These are phyloP conservation scores for Branchinecta sandiegonensis DNA, from an alignment of 2,888 invertebrate genomes.

Conservation along the genomic window DNA sequence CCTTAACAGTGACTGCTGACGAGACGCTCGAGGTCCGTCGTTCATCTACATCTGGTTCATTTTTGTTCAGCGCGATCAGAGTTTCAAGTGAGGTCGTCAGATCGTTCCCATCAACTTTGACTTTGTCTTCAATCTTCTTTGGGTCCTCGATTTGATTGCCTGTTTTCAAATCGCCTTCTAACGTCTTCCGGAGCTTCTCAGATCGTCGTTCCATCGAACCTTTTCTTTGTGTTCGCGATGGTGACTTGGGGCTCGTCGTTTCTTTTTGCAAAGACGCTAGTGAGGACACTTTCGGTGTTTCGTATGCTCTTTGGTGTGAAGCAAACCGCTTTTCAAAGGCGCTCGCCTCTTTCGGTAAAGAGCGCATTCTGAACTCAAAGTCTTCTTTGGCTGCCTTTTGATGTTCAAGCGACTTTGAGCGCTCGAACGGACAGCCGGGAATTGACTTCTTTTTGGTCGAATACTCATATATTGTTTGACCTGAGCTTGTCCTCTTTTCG, in stretches of 20 bases:
- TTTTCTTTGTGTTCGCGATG: conserved; percentile 1
- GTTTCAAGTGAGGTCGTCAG: conserved; percentile 8
- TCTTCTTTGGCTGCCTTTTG: not conserved
- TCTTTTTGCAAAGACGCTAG: not conserved
- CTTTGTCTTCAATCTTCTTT: conserved; percentile 9
- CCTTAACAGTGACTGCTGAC: conserved; percentile 10
- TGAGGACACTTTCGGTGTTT: not conserved
- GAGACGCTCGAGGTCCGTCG: not conserved
- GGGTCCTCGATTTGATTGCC: not conserved
- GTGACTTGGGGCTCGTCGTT: not conserved
- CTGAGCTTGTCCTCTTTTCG: not conserved
- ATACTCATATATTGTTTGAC: not conserved
- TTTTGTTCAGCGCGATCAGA: not conserved
- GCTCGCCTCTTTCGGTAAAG: not conserved
- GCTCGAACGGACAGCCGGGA: not conserved
- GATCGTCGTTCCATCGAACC: conserved; percentile 4
- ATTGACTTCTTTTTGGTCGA: not conserved
- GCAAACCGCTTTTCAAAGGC: conserved; percentile 14
- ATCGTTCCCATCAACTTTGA: conserved; percentile 6
- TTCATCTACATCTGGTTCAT: conserved; percentile 2
- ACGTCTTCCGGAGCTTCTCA: not conserved
- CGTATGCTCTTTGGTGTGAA: too few species aligned
- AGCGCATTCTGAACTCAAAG: not conserved
- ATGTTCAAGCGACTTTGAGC: conserved; percentile 6
- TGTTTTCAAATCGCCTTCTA: not conserved